phyloP scores from a whole-genome alignment of 2,888 invertebrate species.

The Julus scandinavius region DNA sequence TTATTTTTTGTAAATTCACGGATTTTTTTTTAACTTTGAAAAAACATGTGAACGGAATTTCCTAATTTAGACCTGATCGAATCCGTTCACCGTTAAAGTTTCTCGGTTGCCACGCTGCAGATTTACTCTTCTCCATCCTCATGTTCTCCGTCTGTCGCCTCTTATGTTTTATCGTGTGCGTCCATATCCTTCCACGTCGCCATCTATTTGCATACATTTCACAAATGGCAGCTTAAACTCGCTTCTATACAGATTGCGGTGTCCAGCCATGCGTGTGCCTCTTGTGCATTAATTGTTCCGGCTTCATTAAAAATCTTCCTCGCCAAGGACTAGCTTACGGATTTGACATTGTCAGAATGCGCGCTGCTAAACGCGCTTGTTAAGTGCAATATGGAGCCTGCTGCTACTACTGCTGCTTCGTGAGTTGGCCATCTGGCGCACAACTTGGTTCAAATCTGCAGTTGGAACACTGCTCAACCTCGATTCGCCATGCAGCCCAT shows the following conservation, averaged over 20 bases:
- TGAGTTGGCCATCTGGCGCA: conserved; percentile 46
- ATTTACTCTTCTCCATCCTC: too few species aligned
- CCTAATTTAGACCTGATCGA: too few species aligned
- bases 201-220: conserved; percentile 5
- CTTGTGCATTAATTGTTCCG: conserved; percentile 41
- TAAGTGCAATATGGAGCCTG: conserved; percentile 43
- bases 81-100: too few species aligned
- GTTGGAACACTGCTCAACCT: too few species aligned
- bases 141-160: not conserved
- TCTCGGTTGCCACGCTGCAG: too few species aligned
- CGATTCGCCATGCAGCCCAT: too few species aligned
- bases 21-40: too few species aligned
- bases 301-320: conserved; percentile 48
- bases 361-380: conserved; percentile 29
- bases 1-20: too few species aligned
- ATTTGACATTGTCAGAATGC: conserved; percentile 34
- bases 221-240: not conserved
- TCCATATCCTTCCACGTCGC: not conserved
- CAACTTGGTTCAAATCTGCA: too few species aligned
- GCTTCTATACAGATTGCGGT: conserved; percentile 2
- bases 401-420: not conserved
- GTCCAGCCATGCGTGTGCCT: not conserved
- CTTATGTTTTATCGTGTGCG: not conserved
- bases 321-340: conserved; percentile 27
- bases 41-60: too few species aligned